Evolutionary conservation across 2,888 invertebrate genomes (phyloP).

Genomic region (Troides oblongomaculatus): DNA sequence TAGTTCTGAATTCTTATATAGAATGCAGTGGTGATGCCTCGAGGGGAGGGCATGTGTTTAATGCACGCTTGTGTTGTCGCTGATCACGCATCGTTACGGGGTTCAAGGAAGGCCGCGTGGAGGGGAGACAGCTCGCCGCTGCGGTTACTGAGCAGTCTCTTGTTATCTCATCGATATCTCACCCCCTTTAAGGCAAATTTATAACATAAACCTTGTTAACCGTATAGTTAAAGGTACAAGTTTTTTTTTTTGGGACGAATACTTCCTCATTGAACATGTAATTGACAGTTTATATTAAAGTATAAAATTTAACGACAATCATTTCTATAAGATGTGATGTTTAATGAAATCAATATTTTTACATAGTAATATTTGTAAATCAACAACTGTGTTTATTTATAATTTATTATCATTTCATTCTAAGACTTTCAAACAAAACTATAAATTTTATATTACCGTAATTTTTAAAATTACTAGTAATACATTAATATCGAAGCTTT

Average conservation of each 20-base stretch:
- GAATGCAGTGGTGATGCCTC: constrained; percentile 55
- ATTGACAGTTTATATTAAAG: background rate
- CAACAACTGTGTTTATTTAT: no score
- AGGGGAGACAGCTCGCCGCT: constrained; percentile 1
- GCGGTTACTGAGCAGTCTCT: background rate
- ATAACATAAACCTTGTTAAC: constrained; percentile 7
- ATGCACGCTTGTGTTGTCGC: constrained; percentile 37
- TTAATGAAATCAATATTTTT: no score
- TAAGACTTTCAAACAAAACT: no score
- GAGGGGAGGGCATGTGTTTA: constrained; percentile 57
- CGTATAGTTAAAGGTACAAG: constrained; percentile 5
- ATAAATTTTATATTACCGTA: no score
- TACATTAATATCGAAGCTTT: no score
- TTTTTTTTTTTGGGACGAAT: background rate
- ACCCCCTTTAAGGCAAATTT: constrained; percentile 5
- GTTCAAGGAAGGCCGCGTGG: constrained; percentile 47
- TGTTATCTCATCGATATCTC: background rate
- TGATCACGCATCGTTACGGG: constrained; percentile 44
- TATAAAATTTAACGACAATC: constrained; percentile 1
- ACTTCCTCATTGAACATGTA: constrained; percentile 5
- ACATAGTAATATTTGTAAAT: no score
- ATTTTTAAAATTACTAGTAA: no score
- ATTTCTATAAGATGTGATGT: no score
- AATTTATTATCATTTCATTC: no score
- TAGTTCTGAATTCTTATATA: constrained; percentile 70